Percentiles rank a stretch among this genome's conserved stretches.
These are phyloP conservation scores for Macrobrachium rosenbergii DNA, from an alignment of 1,140 invertebrate species.

Conservation along the genomic window DNA sequence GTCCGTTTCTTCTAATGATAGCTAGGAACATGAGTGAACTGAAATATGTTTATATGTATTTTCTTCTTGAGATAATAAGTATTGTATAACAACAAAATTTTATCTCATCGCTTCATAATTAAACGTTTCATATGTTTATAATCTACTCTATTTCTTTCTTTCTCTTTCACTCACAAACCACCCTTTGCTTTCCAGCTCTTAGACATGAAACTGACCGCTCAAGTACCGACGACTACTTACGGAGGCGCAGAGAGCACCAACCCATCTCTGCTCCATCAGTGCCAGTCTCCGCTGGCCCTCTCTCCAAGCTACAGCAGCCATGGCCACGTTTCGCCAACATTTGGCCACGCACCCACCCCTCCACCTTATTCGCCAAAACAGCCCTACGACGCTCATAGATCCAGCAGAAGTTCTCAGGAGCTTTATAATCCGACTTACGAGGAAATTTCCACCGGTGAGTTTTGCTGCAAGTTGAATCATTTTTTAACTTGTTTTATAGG, in stretches of 20 bases:
- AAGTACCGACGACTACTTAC: constrained; percentile 40
- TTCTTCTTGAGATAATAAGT: too few relatives aligned
- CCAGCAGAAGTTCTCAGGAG: constrained; percentile 52
- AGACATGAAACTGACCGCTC: constrained; percentile 54
- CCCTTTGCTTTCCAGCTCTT: constrained; percentile 34
- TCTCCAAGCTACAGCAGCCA: background rate
- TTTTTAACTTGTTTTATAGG: too few relatives aligned
- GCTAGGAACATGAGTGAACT: too few relatives aligned
- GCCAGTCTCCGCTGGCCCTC: constrained; percentile 32
- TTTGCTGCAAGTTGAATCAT: background rate
- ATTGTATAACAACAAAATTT: too few relatives aligned
- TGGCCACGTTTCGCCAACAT: constrained; percentile 6
- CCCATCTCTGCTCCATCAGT: constrained; percentile 48
- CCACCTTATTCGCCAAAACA: constrained; percentile 44
- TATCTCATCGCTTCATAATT: too few relatives aligned
- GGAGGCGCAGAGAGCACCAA: constrained; percentile 33
- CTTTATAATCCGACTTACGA: constrained; percentile 61
- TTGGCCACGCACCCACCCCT: constrained; percentile 32
- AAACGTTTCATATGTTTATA: background rate
- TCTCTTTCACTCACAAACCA: background rate
- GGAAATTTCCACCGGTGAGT: constrained; percentile 59
- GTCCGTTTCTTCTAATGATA: too few relatives aligned
- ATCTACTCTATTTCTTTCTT: background rate
- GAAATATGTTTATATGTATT: too few relatives aligned
- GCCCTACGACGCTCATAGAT: constrained; percentile 27